Percentiles rank a stretch among this genome's conserved stretches.
Conservation (phyloP, 2,113 vertebrate genomes). For the Rattus rattus region DNA sequence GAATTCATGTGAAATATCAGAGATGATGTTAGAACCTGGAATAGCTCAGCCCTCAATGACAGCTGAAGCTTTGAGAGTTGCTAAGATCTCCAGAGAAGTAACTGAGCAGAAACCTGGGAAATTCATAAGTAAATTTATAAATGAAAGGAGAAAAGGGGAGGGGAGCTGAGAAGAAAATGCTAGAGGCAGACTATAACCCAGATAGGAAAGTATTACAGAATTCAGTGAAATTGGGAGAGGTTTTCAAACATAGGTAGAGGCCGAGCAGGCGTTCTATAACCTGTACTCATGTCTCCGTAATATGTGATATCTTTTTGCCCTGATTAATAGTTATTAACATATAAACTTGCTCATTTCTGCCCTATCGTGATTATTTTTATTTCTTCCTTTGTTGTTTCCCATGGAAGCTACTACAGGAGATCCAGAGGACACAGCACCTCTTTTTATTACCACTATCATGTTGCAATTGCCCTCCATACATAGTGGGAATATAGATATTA, state of each 20-base stretch:
- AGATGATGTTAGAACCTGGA: background rate
- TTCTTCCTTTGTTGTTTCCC: background rate
- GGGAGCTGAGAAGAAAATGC: background rate
- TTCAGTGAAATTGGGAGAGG: background rate
- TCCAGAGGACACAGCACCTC: background rate
- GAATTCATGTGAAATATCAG: background rate
- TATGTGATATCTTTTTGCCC: background rate
- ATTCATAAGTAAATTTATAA: background rate
- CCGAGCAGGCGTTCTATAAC: background rate
- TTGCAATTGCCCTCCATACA: background rate
- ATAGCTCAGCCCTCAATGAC: background rate
- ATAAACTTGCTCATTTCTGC: background rate
- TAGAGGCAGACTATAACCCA: background rate
- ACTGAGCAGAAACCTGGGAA: background rate
- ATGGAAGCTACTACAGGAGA: background rate
- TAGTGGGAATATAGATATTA: rapidly evolving
- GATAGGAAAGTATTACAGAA: background rate
- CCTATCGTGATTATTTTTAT: background rate
- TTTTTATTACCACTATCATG: background rate
- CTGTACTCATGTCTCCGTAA: background rate
- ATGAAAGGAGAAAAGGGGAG: background rate
- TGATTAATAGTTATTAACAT: background rate
- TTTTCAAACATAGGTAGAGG: background rate
- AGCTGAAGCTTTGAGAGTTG: background rate
- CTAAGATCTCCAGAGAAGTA: background rate